Conservation (phyloP, 2,888 invertebrate species). For the Macrophya alboannulata region DNA sequence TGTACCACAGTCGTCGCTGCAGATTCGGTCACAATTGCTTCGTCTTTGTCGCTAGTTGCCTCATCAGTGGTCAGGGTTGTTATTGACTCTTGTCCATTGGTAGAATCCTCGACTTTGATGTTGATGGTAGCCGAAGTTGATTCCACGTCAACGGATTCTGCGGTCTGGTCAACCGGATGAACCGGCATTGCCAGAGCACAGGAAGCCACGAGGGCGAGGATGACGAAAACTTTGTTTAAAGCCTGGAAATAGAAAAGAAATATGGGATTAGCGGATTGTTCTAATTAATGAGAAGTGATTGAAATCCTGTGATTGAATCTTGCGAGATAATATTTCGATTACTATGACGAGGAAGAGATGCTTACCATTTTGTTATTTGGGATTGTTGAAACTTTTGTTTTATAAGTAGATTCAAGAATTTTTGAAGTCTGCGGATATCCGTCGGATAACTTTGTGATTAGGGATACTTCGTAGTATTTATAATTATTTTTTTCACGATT, state of each 20-base stretch:
- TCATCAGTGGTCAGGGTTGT: background rate
- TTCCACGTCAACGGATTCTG: background rate
- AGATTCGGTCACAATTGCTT: background rate
- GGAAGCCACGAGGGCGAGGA: slow-evolving; percentile 41
- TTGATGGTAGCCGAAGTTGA: slow-evolving; percentile 10
- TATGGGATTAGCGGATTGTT: background rate
- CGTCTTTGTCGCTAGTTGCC: background rate
- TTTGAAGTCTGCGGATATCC: slow-evolving; percentile 49
- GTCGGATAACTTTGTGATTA: slow-evolving; percentile 24
- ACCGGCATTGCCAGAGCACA: slow-evolving; percentile 49
- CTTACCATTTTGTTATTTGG: slow-evolving; percentile 42
- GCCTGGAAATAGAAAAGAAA: slow-evolving; percentile 30
- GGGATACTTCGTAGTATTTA: background rate
- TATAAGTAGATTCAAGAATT: slow-evolving; percentile 48
- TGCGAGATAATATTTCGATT: background rate
- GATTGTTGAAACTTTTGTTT: slow-evolving; percentile 35
- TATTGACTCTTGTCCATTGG: background rate
- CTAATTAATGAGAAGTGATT: background rate
- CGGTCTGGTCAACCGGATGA: slow-evolving; percentile 22
- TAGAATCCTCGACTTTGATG: background rate
- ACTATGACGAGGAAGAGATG: background rate
- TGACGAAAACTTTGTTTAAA: slow-evolving; percentile 48
- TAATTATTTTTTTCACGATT: background rate
- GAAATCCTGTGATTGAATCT: background rate
- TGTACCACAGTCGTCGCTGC: background rate